Conservation (phyloP, 2,797 vertebrate genomes). For the Bradypodion pumilum region DNA sequence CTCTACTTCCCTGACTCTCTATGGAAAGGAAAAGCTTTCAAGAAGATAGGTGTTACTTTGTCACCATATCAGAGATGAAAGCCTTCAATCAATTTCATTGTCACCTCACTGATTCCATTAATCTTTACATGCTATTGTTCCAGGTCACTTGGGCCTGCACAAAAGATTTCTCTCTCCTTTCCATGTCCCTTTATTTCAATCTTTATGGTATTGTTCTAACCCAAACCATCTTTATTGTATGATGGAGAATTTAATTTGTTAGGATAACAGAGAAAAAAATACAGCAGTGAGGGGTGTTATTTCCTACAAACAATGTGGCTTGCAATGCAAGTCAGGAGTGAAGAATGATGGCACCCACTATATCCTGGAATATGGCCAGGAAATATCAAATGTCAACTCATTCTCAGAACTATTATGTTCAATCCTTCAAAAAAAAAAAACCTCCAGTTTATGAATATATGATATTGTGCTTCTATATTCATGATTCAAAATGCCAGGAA, state of each 20-base stretch:
- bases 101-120: slow-evolving; percentile 31
- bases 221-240: background rate
- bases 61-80: slow-evolving; percentile 14
- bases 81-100: slow-evolving; percentile 2
- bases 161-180: slow-evolving; percentile 35
- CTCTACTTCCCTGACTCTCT: slow-evolving; percentile 11
- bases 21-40: slow-evolving; percentile 15
- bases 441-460: no score
- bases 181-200: background rate
- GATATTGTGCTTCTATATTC: no score
- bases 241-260: slow-evolving; percentile 29
- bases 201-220: slow-evolving; percentile 23
- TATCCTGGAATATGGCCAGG: background rate
- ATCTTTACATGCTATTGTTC: slow-evolving; percentile 26
- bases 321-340: background rate
- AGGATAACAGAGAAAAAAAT: slow-evolving; percentile 19
- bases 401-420: background rate
- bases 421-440: no score
- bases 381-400: slow-evolving; percentile 5
- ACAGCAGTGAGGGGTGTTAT: background rate
- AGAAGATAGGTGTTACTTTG: background rate
- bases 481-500: no score
- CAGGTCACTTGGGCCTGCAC: slow-evolving; percentile 24
- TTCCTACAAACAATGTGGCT: background rate
- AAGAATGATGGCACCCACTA: slow-evolving; percentile 18